phyloP scores from a whole-genome alignment of 2,113 vertebrate genomes.

The Paradoxurus hermaphroditus region DNA sequence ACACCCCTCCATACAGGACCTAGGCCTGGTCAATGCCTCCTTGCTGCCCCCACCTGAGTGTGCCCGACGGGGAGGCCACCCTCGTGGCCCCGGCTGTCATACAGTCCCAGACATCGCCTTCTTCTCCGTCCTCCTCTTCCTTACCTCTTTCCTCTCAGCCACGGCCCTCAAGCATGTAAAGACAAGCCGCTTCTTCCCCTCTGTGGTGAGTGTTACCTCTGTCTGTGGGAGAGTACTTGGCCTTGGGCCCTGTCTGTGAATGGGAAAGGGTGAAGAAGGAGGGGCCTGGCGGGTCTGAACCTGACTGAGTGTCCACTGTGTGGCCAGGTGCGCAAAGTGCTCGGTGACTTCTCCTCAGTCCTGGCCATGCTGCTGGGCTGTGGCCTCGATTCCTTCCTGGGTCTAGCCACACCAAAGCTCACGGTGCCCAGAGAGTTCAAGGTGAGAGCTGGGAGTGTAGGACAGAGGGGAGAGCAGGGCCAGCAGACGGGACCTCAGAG shows the following conservation, averaged over 20 bases:
- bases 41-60: constrained; percentile 80
- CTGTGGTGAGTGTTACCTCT: constrained; percentile 72
- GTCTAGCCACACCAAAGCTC: constrained; percentile 86
- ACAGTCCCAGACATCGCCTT: constrained; percentile 83
- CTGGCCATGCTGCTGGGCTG: constrained; percentile 85
- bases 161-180: constrained; percentile 77
- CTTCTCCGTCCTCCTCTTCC: constrained; percentile 85
- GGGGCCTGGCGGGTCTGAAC: not conserved
- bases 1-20: not conserved
- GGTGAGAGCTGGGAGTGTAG: constrained; percentile 72
- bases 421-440: constrained; percentile 84
- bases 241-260: not conserved
- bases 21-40: constrained; percentile 41
- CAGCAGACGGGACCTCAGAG: not conserved
- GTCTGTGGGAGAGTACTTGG: not conserved
- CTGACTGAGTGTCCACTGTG: not conserved
- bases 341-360: constrained; percentile 85
- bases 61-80: constrained; percentile 73
- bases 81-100: constrained; percentile 82
- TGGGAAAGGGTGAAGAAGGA: not conserved
- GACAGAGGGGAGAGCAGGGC: not conserved
- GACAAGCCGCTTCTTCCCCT: constrained; percentile 83
- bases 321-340: constrained; percentile 81
- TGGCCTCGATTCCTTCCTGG: constrained; percentile 77
- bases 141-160: constrained; percentile 83